Base-by-base conservation (phyloP, 2,113 vertebrate species). In the Miniopterus natalensis region DNA sequence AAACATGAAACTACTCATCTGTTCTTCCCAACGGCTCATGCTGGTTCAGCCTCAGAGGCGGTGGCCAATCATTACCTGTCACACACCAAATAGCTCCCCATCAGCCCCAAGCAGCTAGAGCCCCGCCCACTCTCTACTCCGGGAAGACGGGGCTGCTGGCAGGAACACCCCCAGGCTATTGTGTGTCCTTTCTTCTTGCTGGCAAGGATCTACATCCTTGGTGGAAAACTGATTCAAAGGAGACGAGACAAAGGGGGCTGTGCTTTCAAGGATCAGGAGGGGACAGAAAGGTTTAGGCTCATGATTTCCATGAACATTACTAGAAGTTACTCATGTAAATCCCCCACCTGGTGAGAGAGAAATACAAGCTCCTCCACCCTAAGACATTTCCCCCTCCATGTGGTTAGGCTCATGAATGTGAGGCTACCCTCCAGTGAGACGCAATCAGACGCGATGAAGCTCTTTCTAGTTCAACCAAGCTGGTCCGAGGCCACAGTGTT, bases 1-100 rank as follows among this genome's bases (percentile, higher is more conserved):
- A 96, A 92, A 95, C 75, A 70, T 36, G 91, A 97, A 97, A 88
- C 88, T 83, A 91, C 85, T 45, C 96, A 68, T 92, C 94, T 91
- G 57, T 89, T 92, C 92, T 95, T 92, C 71, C 94, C 70, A 77
- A 77, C 21, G 65, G 92, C 90, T 94, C 70, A 13, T 31, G 94
- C 74, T 92, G 88, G 88, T 91, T 88, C 95, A 68, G 84, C 78
- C 88, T 87, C 94, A 83, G 66, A 97, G 95, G 84, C 88, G 84
- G 90, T 65, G 80, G 90, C 87, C 88, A 79, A 27, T 95, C 88
- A 81, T 80, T 93, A 95, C 92, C 92, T 96, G 90, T 94, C 92
- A 94, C 90, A 89, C 90, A 79, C 70, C 94, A 95, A 92, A 92
- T 75, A n/a, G 89, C 79, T 95, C 90, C 74, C 87, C 47, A 57